Evolutionary conservation across 2,888 invertebrate genomes (phyloP), one percentile per base, ranked within the genome.

Genomic region (Drosophila paracracens): DNA sequence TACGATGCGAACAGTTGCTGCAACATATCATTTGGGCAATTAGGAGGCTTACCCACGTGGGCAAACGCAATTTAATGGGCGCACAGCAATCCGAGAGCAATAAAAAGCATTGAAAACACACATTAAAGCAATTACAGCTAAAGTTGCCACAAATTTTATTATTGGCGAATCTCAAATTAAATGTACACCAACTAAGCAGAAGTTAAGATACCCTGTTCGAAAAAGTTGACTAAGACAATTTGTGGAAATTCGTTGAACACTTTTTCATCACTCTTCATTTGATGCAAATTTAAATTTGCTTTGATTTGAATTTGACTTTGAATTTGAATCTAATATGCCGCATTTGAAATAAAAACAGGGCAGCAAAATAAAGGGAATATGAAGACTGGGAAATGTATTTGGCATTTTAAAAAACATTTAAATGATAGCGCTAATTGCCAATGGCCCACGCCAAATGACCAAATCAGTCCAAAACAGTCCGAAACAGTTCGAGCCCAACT

Each of bases 91-190:
- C 56, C 70, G 69, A 81, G 62, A 83, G 60, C 88, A 73, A 88
- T 88, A 88, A 88, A 86, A 77, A 71, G 66, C 83, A 86, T 53
- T 83, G 80, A 83, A 87, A 83, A 81, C 70, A 74, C 63, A 77
- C 86, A 88, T 88, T 86, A 88, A 83, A 81, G 65, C 70, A 76
- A 70, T 75, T 77, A 70, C 70, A 75, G 65, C 75, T 48, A 66
- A 79, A 77, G 80, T 75, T 75, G 61, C 48, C 52, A 25, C 58
- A 67, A 56, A 67, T 53, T 73, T 62, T 69, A 74, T 74, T 75
- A 74, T 75, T 63, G 69, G 43, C 60, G 25, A 50, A 69, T 61
- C 63, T 74, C 51, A 58, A 79, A 70, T 74, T 70, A 70, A 62
- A 46, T 50, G 61, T 59, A 68, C 60, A 58, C 64, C 68, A 75